Evolutionary conservation across 2,888 invertebrate genomes (phyloP), one percentile per base, ranked within the genome.

Genomic region (Mythimna albipuncta): DNA sequence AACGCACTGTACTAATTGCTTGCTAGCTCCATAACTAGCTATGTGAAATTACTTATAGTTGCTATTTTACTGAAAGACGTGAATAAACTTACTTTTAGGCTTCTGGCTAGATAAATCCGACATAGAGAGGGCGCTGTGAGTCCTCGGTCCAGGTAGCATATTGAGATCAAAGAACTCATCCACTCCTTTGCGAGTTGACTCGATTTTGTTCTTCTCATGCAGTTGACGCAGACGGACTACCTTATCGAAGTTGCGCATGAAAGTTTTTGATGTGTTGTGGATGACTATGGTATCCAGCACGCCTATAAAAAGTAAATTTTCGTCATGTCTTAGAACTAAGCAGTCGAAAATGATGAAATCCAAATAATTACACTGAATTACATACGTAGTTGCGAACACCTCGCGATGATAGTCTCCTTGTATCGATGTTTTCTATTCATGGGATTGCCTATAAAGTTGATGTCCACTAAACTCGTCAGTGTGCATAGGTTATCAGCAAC

Each of bases 361-460:
- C 3, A 44, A 11, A 35, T 4, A 59, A 47, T 32, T 35, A 26
- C 6, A 26, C 32, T 11, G 16, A n/a, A 4, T 19, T 77, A 91
- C 94, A 91, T 93, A 97, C 98, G 96, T 84, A 98, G 91, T 81
- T 95, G 95, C 54, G 96, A 91, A 78, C 97, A 97, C 88, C 97
- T 96, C 2, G 97, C 97, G 67, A 97, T 97, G 13, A 98, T 92
- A 71, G 97, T 97, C 91, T 98, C 98, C 84, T 97, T 97, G 87
- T 97, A 98, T 72, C 97, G 96, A 86, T 97, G 97, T 79, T 96
- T 95, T 84, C 95, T 97, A 1, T 96, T 96, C 84, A 98, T 97
- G 0, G 97, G 97, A 90, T 98, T 98, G 1, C 97, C 97, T 58
- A 91, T 92, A 70, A 98, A 96, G 79, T 96, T 97, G 0, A 97